phyloP scores from a whole-genome alignment of 2,113 vertebrate species.

The Calyptommatus sinebrachiatus region DNA sequence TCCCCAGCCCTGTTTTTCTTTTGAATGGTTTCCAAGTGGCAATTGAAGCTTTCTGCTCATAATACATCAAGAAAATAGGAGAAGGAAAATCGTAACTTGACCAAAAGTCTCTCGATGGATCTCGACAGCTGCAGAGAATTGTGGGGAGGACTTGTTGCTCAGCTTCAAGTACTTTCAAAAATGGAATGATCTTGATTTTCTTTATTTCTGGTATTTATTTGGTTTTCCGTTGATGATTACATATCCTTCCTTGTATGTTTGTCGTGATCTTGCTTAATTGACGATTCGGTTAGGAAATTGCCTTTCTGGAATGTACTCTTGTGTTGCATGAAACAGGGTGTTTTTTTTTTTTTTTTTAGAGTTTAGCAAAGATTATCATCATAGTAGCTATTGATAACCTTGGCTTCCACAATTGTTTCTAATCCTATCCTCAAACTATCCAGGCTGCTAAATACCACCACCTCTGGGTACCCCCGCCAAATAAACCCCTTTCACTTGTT shows the following conservation, averaged over 20 bases:
- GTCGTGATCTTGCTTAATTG: background rate
- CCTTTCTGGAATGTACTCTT: background rate
- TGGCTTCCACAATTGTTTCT: too few relatives aligned
- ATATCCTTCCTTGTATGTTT: too few relatives aligned
- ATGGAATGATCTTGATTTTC: background rate
- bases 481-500: background rate
- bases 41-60: constrained; percentile 41
- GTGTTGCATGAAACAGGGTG: background rate
- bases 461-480: background rate
- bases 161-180: background rate
- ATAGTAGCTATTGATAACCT: too few relatives aligned
- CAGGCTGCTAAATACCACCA: too few relatives aligned
- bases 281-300: background rate
- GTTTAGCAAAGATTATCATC: too few relatives aligned
- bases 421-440: too few relatives aligned
- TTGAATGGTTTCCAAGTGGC: constrained; percentile 33
- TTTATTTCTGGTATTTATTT: background rate
- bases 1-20: background rate
- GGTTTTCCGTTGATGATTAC: too few relatives aligned
- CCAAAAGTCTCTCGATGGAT: constrained; percentile 30
- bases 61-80: constrained; percentile 48
- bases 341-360: too few relatives aligned
- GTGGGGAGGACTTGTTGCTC: accelerated
- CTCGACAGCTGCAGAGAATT: background rate
- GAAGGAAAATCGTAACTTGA: constrained; percentile 64